These are phyloP conservation scores for Uria lomvia DNA, from an alignment of 2,113 vertebrate species.

Conservation along the genomic window DNA sequence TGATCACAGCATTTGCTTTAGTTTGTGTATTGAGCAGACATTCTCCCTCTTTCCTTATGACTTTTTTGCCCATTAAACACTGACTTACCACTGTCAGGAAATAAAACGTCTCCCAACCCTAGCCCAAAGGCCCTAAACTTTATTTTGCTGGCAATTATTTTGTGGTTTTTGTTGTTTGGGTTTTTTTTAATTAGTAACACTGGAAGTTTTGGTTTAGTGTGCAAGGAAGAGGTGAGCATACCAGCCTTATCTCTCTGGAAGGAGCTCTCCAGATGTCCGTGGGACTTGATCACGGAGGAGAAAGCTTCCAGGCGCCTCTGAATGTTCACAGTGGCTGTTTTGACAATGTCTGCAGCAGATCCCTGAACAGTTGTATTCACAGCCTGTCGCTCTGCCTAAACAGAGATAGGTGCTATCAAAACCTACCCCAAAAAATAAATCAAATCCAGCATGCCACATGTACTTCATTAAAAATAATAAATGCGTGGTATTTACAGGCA, in stretches of 20 bases:
- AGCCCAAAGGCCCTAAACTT: neutral
- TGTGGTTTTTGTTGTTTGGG: neutral
- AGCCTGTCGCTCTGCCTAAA: conserved; percentile 93
- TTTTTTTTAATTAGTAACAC: neutral
- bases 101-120: neutral
- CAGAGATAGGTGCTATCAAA: neutral
- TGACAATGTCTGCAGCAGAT: conserved; percentile 95
- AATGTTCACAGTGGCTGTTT: conserved; percentile 92
- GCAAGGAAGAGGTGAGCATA: conserved; percentile 7
- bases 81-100: neutral
- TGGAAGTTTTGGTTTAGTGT: neutral
- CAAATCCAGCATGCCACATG: neutral
- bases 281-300: conserved; percentile 75
- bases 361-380: conserved; percentile 96
- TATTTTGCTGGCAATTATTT: neutral
- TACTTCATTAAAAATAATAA: neutral
- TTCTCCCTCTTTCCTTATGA: neutral
- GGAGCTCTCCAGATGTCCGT: conserved; percentile 76
- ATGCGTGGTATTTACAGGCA: neutral
- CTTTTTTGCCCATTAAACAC: neutral
- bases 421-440: neutral
- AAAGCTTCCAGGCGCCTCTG: conserved; percentile 82
- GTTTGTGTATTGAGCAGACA: neutral
- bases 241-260: conserved; percentile 36
- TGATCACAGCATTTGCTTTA: neutral